These are phyloP conservation scores for Catalaphyllia jardinei DNA, from an alignment of 64 coral and sea anemone species.

Conservation along the genomic window DNA sequence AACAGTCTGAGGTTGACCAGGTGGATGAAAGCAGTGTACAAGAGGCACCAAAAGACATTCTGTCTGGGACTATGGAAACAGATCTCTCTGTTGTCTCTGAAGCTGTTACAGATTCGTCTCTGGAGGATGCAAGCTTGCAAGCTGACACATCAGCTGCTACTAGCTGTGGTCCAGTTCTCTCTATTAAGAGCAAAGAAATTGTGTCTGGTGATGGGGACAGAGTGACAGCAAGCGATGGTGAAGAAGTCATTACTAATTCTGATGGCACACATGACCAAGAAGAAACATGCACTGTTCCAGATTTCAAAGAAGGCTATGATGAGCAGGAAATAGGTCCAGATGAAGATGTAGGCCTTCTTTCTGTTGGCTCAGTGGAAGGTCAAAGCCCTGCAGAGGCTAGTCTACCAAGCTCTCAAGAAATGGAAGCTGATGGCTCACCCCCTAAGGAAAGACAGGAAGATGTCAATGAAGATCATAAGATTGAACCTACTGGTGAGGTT, in stretches of 20 bases:
- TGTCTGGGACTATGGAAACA: neutral
- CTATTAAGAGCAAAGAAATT: neutral
- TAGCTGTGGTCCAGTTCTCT: neutral
- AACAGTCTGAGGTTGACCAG: neutral
- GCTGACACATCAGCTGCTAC: neutral
- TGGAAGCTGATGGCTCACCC: neutral
- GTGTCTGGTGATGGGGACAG: neutral
- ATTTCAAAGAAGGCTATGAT: neutral
- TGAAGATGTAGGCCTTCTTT: neutral
- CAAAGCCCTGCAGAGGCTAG: neutral
- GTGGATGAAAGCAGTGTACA: neutral
- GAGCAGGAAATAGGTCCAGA: neutral
- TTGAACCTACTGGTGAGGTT: neutral
- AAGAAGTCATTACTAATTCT: neutral
- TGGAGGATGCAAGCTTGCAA: neutral
- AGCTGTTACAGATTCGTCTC: no score
- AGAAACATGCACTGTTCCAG: neutral
- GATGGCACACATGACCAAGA: neutral
- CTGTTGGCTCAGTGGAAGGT: neutral
- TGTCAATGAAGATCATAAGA: neutral
- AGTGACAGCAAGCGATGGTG: neutral
- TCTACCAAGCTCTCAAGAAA: neutral
- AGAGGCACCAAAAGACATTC: neutral
- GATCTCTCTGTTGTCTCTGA: neutral
- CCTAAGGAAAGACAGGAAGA: neutral